Conservation (phyloP, 2,797 vertebrate genomes). For the Dromococcyx pavoninus region DNA sequence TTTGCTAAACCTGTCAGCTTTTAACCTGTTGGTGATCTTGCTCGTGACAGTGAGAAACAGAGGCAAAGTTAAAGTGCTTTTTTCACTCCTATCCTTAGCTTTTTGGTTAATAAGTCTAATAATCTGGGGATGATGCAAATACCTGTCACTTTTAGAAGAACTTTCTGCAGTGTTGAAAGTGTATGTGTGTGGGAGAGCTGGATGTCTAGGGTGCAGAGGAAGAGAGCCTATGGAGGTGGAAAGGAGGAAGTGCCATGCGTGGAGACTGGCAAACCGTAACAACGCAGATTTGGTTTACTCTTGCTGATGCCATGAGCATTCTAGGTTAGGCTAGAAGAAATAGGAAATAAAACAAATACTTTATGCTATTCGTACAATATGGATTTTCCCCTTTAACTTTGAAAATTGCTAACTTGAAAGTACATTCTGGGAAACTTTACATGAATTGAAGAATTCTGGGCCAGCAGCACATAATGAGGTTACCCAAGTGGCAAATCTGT, state of each 20-base stretch:
- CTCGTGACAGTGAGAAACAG: not conserved
- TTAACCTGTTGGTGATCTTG: not conserved
- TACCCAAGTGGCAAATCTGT: not conserved
- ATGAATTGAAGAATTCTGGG: not conserved
- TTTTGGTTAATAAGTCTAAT: not conserved
- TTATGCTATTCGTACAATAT: not conserved
- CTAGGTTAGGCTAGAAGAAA: not conserved
- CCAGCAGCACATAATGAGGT: not conserved
- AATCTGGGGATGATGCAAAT: not conserved
- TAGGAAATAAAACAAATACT: not conserved
- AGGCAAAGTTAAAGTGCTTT: not conserved
- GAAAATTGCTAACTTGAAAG: not conserved
- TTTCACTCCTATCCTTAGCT: not conserved
- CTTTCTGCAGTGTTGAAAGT: not conserved
- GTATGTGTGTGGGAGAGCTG: not conserved
- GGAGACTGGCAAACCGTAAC: rapidly evolving
- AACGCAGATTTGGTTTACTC: not conserved
- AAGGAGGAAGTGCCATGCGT: not conserved
- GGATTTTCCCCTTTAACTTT: not conserved
- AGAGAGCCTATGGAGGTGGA: not conserved
- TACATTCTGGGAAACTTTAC: not conserved
- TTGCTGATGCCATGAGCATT: not conserved
- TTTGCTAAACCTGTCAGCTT: not conserved
- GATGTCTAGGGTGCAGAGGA: not conserved
- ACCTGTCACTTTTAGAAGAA: not conserved